Evolutionary conservation across 2,888 invertebrate genomes (phyloP).

Genomic region (Hecatera dysodea): DNA sequence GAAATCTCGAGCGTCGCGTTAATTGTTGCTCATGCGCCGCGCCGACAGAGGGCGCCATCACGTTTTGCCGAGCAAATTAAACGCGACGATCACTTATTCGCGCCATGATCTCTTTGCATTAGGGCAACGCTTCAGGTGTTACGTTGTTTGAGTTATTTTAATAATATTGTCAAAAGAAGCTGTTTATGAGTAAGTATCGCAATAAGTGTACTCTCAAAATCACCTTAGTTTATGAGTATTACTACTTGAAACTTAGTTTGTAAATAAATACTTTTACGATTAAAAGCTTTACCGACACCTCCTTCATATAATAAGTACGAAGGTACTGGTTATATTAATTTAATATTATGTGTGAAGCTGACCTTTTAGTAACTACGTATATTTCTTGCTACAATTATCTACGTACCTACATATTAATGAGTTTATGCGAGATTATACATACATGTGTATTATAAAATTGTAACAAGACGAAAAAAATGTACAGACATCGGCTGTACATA

Average conservation of each 20-base stretch:
- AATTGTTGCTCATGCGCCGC: too few species aligned
- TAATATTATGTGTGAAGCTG: conserved; percentile 3
- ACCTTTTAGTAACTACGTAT: conserved; percentile 18
- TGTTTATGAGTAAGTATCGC: background rate
- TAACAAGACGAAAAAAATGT: too few species aligned
- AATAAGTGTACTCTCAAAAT: too few species aligned
- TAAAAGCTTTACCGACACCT: background rate
- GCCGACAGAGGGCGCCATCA: too few species aligned
- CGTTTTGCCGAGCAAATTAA: too few species aligned
- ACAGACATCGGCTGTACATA: too few species aligned
- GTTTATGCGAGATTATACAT: too few species aligned
- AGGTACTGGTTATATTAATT: too few species aligned
- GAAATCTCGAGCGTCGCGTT: too few species aligned
- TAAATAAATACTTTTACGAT: background rate
- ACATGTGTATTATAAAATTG: too few species aligned
- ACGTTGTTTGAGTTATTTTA: background rate
- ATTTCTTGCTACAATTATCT: conserved; percentile 15
- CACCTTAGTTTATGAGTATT: background rate
- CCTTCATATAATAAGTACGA: background rate
- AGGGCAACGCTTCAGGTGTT: background rate
- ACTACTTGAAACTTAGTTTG: background rate
- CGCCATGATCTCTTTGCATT: too few species aligned
- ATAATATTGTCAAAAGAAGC: background rate
- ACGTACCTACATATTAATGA: background rate
- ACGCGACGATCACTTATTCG: too few species aligned